These are phyloP conservation scores for Barbus barbus DNA, from an alignment of 2,113 vertebrate species.

Conservation along the genomic window DNA sequence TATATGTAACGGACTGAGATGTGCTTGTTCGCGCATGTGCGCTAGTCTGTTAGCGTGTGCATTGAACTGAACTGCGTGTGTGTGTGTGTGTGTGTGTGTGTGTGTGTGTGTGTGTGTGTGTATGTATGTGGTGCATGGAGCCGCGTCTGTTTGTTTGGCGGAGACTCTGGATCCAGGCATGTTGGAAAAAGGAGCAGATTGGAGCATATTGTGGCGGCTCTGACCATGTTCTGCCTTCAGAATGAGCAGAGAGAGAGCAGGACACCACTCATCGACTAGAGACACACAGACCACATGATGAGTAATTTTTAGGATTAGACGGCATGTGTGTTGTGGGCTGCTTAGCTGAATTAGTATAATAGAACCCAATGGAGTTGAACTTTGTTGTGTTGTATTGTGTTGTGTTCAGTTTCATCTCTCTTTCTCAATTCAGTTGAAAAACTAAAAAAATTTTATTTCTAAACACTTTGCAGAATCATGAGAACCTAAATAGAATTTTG, in stretches of 20 bases:
- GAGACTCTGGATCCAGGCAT: slow-evolving; percentile 43
- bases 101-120: slow-evolving; percentile 37
- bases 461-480: not conserved
- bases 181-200: slow-evolving; percentile 55
- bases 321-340: slow-evolving; percentile 7
- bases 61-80: slow-evolving; percentile 20
- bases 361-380: not conserved
- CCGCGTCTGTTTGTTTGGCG: slow-evolving; percentile 51
- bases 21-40: not conserved
- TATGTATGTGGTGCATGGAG: slow-evolving; percentile 45
- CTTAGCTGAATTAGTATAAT: slow-evolving; percentile 15
- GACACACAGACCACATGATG: slow-evolving; percentile 45
- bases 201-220: slow-evolving; percentile 54
- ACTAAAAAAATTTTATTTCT: not conserved
- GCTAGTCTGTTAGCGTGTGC: not conserved
- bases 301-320: slow-evolving; percentile 28
- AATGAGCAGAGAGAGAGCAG: slow-evolving; percentile 45
- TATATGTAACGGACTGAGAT: not conserved
- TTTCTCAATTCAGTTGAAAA: not conserved
- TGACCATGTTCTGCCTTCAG: slow-evolving; percentile 49
- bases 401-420: not conserved
- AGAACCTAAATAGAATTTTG: not conserved
- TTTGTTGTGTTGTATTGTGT: not conserved
- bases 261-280: slow-evolving; percentile 37
- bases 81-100: slow-evolving; percentile 33